These are phyloP conservation scores for Ceratitis capitata DNA, from an alignment of 1,140 invertebrate species.

Conservation along the genomic window DNA sequence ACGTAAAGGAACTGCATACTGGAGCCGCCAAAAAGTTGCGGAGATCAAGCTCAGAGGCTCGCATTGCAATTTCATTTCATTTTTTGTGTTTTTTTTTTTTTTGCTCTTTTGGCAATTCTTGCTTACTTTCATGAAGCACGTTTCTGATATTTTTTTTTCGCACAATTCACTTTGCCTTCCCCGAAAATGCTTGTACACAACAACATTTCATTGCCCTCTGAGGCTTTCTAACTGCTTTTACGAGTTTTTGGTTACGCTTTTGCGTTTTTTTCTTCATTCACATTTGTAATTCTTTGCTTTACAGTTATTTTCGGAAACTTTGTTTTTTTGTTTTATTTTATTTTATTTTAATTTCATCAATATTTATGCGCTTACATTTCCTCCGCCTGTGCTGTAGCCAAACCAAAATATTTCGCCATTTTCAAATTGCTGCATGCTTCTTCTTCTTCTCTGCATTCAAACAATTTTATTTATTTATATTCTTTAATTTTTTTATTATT, in stretches of 20 bases:
- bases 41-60: neutral
- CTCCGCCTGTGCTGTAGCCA: neutral
- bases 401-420: constrained; percentile 11
- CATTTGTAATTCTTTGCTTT: neutral
- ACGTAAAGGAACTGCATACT: neutral
- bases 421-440: constrained; percentile 5
- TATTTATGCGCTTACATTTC: neutral
- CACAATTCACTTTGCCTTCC: neutral
- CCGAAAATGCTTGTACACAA: neutral
- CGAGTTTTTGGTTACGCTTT: neutral
- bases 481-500: too few species aligned
- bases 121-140: neutral
- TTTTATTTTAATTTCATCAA: neutral
- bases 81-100: neutral
- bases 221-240: neutral
- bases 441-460: neutral
- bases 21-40: neutral
- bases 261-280: neutral
- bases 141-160: too few species aligned
- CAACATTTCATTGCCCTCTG: neutral
- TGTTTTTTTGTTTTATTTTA: neutral
- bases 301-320: neutral
- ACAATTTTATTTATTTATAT: too few species aligned
- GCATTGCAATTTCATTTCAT: neutral
- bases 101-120: neutral